Base-by-base conservation (phyloP, 2,888 invertebrate genomes). In the Ormyrus rosae region DNA sequence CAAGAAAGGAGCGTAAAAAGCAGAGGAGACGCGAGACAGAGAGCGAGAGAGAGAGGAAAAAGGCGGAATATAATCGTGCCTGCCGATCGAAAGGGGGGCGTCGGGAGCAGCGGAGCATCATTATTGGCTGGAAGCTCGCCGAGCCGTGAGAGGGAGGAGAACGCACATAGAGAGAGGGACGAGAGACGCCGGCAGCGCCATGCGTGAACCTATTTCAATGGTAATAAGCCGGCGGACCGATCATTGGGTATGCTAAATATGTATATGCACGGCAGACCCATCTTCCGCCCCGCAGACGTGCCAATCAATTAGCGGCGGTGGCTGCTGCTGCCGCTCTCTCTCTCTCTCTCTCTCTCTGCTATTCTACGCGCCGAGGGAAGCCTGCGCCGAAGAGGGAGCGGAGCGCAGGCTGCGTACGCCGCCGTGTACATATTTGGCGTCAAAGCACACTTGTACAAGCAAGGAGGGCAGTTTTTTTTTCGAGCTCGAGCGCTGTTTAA, bases 181-280 rank as follows among this genome's bases (percentile, higher is more conserved):
- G 8, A 11, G 10, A 11, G 45, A 55, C 58, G 61, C 6, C 46
- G 56, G 13, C 46, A 46, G n/a, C 65, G 50, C 70, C 71, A 50
- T 60, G 70, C 76, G 80, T 68, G 73, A 80, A 81, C 73, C 82
- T 85, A 87, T 88, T 88, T 87, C 86, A 86, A 87, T 87, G 87
- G 85, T 87, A 88, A 88, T 87, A 86, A 88, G 86, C 84, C 85
- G 85, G 76, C 86, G 86, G 86, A 85, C 85, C 88, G 85, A 87
- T 88, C 88, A 86, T 87, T 85, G 85, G 86, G 83, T 85, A 85
- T 85, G 87, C 86, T 87, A 88, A 88, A 88, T 88, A 86, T 87
- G 88, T 86, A 86, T 87, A 86, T 86, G 84, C 82, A 83, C 76
- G 82, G 82, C 85, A 84, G 73, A 76, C 81, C 34, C 80, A 83